Evolutionary conservation across 2,888 invertebrate genomes (phyloP), one percentile per base, ranked within the genome.

Genomic region (Hyposoter didymator): DNA sequence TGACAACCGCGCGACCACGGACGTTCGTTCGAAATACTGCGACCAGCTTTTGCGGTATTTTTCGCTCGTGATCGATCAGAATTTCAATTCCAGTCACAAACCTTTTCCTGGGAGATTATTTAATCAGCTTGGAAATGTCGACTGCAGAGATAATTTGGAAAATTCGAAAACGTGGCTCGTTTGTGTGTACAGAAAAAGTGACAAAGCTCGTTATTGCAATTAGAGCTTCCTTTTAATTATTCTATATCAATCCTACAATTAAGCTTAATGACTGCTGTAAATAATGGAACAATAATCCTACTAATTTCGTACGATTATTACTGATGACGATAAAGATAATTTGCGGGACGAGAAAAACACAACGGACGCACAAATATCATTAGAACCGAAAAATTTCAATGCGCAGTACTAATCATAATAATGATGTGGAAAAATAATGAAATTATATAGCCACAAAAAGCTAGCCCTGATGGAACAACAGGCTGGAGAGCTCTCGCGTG

Each of bases 401-500:
- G 73, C 39, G 73, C 39, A 43, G 17, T 28, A 43, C 17, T 74
- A 59, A 45, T 62, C 14, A 74, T 43, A 28, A 62, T 43, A 59
- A 73, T 59, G 14, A 52, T 55, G 43, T 43, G 47, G 17, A 8
- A 70, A 70, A 70, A 59, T 10, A 22, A 73, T 72, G 43, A 17
- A 74, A 74, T 59, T 28, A 19, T 10, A 22, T 28, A 74, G n/a
- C 59, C 22, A 28, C 49, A 74, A 62, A 59, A 62, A 66, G 47
- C 10, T 49, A 19, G 12, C 22, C 43, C 19, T n/a, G 64, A 75
- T 47, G 28, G 49, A 75, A 75, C 64, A 75, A 75, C 49, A 35
- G 32, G 28, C 22, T 32, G 28, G 47, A 49, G 64, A 64, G 35
- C 19, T 64, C 14, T 49, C 7, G 32, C 39, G 55, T 39, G 55